Evolutionary conservation across 2,797 vertebrate species (phyloP), one percentile per base, ranked within the genome.

Genomic region (Propithecus deckenii): DNA sequence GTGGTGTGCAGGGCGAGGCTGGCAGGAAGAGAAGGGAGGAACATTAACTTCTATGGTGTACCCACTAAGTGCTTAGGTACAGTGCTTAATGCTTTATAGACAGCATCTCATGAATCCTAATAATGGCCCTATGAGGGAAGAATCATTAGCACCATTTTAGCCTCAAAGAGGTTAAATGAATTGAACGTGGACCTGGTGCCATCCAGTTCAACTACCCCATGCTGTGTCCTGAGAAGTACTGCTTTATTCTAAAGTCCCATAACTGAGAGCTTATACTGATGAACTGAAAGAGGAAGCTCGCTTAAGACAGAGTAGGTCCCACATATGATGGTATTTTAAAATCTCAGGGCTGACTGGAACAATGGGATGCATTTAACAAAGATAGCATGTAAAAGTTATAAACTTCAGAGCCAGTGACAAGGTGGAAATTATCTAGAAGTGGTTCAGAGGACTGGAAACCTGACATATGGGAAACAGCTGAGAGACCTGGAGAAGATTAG

Each of bases 361-460:
- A 95, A 95, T 32, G 84, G 43, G 63, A 88, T 90, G 22, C 55
- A 93, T 81, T 94, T 96, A 92, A 88, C 32, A 96, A 94, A 57
- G 50, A 78, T 85, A 94, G 76, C 11, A 72, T 41, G 7, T 87
- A 87, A 96, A 96, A 92, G 76, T 80, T 95, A 86, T 83, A 94
- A 96, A 90, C n/a, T 75, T 75, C 65, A 69, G 76, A 96, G 59
- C 52, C 76, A 85, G 48, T 35, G 46, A 96, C 74, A 91, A 92
- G 50, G 57, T 92, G 80, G 48, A 85, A 72, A 96, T 95, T 84
- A 86, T 80, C 11, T 75, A 84, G 61, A 94, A 52, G 32, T 90
- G 38, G 32, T 93, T 93, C n/a, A 97, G 41, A 91, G 48, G 50
- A 96, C 35, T 86, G 32, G 48, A 92, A 96, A 85, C 7, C 43